Conservation (phyloP, 2,888 invertebrate genomes). For the Hoplodrina ambigua region DNA sequence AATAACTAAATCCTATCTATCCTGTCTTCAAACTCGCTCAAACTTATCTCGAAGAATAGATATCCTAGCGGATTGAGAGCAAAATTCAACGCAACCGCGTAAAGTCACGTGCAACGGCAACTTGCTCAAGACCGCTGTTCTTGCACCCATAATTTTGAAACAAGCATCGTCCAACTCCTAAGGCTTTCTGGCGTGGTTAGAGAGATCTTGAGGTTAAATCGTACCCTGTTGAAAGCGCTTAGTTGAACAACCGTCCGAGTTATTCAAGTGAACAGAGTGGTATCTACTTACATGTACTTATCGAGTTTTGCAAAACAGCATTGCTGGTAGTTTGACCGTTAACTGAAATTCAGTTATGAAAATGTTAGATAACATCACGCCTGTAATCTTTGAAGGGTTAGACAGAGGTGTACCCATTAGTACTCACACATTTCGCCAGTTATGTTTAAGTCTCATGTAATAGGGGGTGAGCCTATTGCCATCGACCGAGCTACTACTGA, state of each 20-base stretch:
- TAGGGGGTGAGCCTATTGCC: no score
- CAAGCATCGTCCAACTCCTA: conserved; percentile 35
- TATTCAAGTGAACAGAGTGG: conserved; percentile 23
- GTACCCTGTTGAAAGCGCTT: conserved; percentile 22
- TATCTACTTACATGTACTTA: neutral
- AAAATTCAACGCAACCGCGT: conserved; percentile 38
- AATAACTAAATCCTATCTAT: neutral
- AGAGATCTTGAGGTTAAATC: conserved; percentile 26
- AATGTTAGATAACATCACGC: no score
- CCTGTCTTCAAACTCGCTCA: neutral
- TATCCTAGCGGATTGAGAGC: conserved; percentile 25
- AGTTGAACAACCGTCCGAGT: neutral
- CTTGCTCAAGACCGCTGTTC: conserved; percentile 34
- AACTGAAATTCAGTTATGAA: no score
- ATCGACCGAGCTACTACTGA: no score
- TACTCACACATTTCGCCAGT: no score
- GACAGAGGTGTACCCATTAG: no score
- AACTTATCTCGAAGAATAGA: conserved; percentile 19
- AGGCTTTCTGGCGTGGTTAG: conserved; percentile 12
- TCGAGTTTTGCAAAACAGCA: neutral
- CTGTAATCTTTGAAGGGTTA: no score
- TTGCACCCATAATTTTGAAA: conserved; percentile 49
- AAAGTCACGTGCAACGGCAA: conserved; percentile 49
- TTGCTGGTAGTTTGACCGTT: neutral
- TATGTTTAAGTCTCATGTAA: no score